Evolutionary conservation across 2,797 vertebrate genomes (phyloP).

Genomic region (Hypotaenidia philippensis): DNA sequence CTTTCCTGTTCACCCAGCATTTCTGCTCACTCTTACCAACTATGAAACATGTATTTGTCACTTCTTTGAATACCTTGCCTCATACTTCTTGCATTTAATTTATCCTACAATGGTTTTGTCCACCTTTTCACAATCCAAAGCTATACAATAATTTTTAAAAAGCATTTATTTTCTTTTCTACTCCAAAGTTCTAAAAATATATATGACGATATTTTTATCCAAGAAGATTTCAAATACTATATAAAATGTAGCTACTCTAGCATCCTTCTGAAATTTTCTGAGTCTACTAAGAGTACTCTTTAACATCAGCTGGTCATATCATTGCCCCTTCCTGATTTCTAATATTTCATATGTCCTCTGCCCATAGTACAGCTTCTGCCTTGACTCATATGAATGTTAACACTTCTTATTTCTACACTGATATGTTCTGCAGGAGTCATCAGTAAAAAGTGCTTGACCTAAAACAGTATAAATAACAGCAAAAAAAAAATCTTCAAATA

Average conservation of each 20-base stretch:
- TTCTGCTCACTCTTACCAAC: neutral
- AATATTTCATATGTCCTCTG: neutral
- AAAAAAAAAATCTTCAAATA: neutral
- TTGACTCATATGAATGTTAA: neutral
- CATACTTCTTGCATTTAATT: neutral
- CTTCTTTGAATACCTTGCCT: neutral
- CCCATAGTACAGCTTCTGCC: neutral
- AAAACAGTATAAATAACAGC: neutral
- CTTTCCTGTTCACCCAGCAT: neutral
- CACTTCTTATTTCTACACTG: neutral
- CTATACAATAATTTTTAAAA: neutral
- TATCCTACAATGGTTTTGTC: neutral
- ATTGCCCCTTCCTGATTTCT: neutral
- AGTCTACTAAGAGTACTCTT: accelerated
- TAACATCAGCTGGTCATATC: neutral
- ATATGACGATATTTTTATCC: neutral
- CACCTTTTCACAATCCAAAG: neutral
- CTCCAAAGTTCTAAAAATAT: neutral
- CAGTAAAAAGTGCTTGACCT: neutral
- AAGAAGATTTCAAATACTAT: neutral
- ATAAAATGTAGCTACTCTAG: neutral
- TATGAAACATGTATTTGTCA: neutral
- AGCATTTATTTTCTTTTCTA: neutral
- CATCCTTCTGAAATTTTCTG: neutral
- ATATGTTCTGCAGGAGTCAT: neutral